Base-by-base conservation (phyloP, 1,140 invertebrate genomes). In the Arctopsyche grandis region DNA sequence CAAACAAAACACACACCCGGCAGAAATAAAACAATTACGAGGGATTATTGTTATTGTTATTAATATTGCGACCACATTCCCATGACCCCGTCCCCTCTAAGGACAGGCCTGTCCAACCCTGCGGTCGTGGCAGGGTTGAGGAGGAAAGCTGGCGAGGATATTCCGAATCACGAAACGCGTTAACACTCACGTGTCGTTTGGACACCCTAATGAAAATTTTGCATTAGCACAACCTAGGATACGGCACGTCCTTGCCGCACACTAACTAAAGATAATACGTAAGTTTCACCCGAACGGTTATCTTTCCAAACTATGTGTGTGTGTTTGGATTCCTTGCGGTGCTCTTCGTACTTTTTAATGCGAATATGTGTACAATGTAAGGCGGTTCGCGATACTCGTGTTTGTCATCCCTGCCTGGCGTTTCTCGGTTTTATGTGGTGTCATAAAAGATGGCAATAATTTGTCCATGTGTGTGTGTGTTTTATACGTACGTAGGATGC, bases 391-490 rank as follows among this genome's bases (percentile, higher is more conserved):
- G 48, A 16, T 16, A 52, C 10, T 12, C 29, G 7, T 5, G 10
- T 52, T 52, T 12, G 16, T 16, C 10, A 52, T 10, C 48, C 48
- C 48, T 52, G 48, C 48, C 48, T 52, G 48, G 16, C 48, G 48
- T 52, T 10, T 52, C 48, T 16, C 44, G 48, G 10, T 75, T 75
- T 75, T 75, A 75, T 58, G 71, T 22, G 46, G 71, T 75, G 71
- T 46, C 24, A 75, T 75, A 75, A 75, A 38, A 75, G 52, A 58
- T 58, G 52, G 52, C 46, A n/a, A 46, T 58, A 75, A 75, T 75
- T 56, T 75, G 46, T 75, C 46, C 24, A 22, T 16, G 44, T 71
- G 69, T 71, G 69, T 46, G 69, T 21, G 10, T 66, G 21, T 9
- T 66, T 7, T 29, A 21, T 66, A 66, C 21, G 19, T 66, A 7